Base-by-base conservation (phyloP, 1,140 invertebrate genomes). In the Eubasilissa regina region DNA sequence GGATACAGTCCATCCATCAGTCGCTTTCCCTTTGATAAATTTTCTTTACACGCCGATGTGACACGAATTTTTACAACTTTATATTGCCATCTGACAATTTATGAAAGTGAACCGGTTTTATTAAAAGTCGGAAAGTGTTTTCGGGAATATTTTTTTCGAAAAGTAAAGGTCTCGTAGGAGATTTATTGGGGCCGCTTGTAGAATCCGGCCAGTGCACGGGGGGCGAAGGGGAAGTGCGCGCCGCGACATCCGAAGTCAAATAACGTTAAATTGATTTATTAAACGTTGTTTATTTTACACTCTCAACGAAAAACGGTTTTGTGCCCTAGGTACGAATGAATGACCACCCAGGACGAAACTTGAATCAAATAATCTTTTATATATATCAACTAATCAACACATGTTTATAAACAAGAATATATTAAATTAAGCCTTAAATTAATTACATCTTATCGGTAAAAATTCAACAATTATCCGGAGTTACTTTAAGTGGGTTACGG, bases 1-100 rank as follows among this genome's bases (percentile, higher is more conserved):
- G 1, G 1, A 35, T 35, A 35, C 25, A 35, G 25, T 35, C 25
- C 6, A 51, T 51, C 48, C 11, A 15, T 15, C 48, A 51, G 11
- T 8, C 11, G n/a, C 48, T 12, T 51, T 51, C n/a, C 9, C 48
- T 15, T 51, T 51, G 11, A 51, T 51, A 51, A 51, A 51, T 51
- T 8, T 51, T 15, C 48, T 51, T 51, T 8, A 8, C 45, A 10
- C 66, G 47, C 66, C 25, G 66, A 53, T 70, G 66, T 17, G 66
- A 70, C 66, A 70, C 47, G 45, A 70, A 70, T 70, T 70, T 62
- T 70, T 70, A 51, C 66, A 70, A 48, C 66, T 70, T 70, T 70
- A 51, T 70, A 70, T 70, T 70, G 47, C 66, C 66, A 51, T 68
- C 51, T 70, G 66, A 70, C 51, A 66, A 70, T 70, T 70, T 70